Evolutionary conservation across 2,888 invertebrate genomes (phyloP), one percentile per base, ranked within the genome.

Genomic region (Onchidella celtica): DNA sequence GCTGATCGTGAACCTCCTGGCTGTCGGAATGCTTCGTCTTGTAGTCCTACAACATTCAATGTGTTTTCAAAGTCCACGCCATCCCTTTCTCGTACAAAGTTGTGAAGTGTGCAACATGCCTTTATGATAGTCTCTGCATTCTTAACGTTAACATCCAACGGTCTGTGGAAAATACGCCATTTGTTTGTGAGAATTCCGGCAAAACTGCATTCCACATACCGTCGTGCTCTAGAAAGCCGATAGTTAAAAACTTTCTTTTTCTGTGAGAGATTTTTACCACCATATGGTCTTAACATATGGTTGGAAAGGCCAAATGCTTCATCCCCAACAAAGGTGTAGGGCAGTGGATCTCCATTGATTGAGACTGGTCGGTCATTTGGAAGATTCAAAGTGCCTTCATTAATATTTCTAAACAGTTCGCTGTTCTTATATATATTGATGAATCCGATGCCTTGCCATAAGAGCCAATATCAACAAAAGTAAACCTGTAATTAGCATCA

Each of bases 61-160:
- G 61, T 61, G 61, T 61, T n/a, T 21, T 14, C 61, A n/a, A 61
- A 61, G 6, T 9, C 27, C n/a, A 61, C 61, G n/a, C 61, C 61
- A n/a, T 61, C 61, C n/a, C 61, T 61, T 61, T 61, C n/a, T 9
- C 61, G 61, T 9, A 61, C 61, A 14, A 61, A 61, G 61, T 61
- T 61, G 61, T 61, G 61, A 61, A 61, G 61, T 9, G n/a, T n/a
- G n/a, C 61, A 61, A 21, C 61, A 61, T n/a, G 61, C 61, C n/a
- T 61, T 61, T 9, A 27, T 61, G 6, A 61, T 61, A 61, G 11
- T 61, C 11, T 61, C 61, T 14, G 6, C 6, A 61, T 14, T 14
- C n/a, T 27, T 21, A 21, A 14, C n/a, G 61, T 21, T 21, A n/a
- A 61, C 61, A n/a, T 61, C 61, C 4, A 61, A 21, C 11, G 61